Percentiles rank a stretch among this genome's conserved stretches.
These are phyloP conservation scores for Cyclophora punctaria DNA, from an alignment of 2,888 invertebrate species.

Conservation along the genomic window DNA sequence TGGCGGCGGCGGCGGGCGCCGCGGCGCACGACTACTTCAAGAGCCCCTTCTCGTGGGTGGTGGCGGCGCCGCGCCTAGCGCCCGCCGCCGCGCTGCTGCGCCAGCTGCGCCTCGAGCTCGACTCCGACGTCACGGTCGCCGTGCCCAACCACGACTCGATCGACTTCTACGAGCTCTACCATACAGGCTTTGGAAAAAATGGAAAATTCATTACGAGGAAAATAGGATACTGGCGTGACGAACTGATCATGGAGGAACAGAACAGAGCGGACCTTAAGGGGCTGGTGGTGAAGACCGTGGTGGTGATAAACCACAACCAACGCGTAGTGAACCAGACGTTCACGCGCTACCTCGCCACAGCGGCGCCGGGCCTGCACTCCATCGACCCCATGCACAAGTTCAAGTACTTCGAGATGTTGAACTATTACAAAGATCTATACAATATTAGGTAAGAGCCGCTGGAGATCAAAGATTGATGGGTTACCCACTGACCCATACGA, in stretches of 20 bases:
- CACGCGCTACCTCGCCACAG: conserved; percentile 63
- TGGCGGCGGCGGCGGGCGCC: too few relatives aligned
- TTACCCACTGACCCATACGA: too few relatives aligned
- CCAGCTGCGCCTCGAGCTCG: conserved; percentile 51
- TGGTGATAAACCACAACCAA: conserved; percentile 50
- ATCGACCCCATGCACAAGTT: conserved; percentile 79
- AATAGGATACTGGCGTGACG: conserved; percentile 63
- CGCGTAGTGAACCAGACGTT: conserved; percentile 55
- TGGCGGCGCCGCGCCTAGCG: conserved; percentile 13
- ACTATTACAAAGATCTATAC: conserved; percentile 76
- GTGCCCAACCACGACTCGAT: conserved; percentile 22
- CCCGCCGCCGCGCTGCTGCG: too few relatives aligned
- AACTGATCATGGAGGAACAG: conserved; percentile 42
- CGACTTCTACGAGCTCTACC: conserved; percentile 65
- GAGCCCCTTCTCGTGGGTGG: conserved; percentile 50
- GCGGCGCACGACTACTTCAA: conserved; percentile 21
- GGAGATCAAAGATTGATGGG: too few relatives aligned
- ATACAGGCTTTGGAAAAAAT: conserved; percentile 70
- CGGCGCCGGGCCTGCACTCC: conserved; percentile 61
- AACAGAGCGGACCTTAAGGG: conserved; percentile 71
- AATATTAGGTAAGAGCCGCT: conserved; percentile 76
- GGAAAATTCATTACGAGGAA: conserved; percentile 62
- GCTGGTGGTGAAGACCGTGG: conserved; percentile 68
- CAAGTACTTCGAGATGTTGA: conserved; percentile 74
- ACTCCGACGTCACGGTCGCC: conserved; percentile 61